Percentiles rank a stretch among this genome's conserved stretches.
These are phyloP conservation scores for Mustela erminea DNA, from an alignment of 2,797 vertebrate genomes.

Conservation along the genomic window DNA sequence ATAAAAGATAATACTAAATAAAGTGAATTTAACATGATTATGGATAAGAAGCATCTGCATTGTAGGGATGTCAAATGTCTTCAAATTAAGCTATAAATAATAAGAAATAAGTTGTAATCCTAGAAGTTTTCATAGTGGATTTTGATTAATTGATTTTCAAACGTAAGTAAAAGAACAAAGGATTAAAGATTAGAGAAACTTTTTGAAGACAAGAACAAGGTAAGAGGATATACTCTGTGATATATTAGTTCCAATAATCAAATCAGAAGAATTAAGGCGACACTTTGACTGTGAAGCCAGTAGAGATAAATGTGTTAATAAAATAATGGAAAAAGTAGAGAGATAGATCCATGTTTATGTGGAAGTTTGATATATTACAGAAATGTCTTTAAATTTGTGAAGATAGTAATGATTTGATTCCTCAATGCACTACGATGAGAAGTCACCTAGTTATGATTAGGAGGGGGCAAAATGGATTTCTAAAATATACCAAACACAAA, in stretches of 20 bases:
- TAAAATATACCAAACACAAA: not conserved
- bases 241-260: not conserved
- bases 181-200: not conserved
- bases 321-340: not conserved
- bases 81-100: not conserved
- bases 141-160: constrained; percentile 1
- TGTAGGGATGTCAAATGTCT: not conserved
- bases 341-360: not conserved
- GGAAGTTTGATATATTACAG: not conserved
- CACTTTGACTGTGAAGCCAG: not conserved
- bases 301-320: not conserved
- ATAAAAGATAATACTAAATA: not conserved
- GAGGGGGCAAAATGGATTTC: not conserved
- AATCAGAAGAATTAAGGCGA: not conserved
- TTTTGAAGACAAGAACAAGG: not conserved
- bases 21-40: not conserved
- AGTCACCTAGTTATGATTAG: not conserved
- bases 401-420: not conserved
- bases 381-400: not conserved
- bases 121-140: not conserved
- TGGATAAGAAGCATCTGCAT: not conserved
- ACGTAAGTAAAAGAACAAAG: not conserved
- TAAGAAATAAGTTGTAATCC: not conserved
- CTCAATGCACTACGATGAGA: not conserved
- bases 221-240: not conserved